Conservation (phyloP, 2,797 vertebrate genomes). For the Netta rufina region DNA sequence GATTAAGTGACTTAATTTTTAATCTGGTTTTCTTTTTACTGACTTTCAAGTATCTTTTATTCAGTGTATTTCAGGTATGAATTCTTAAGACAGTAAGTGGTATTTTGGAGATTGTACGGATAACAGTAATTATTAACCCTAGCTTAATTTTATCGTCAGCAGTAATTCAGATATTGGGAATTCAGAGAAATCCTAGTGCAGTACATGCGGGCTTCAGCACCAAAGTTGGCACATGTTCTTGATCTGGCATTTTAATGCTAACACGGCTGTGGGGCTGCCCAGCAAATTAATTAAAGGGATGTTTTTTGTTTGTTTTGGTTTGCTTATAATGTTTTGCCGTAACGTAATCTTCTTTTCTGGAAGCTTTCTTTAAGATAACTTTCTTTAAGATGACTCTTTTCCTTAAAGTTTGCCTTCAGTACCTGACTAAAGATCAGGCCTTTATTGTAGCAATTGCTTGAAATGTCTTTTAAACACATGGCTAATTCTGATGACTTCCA, state of each 20-base stretch:
- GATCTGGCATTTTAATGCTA: neutral
- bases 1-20: neutral
- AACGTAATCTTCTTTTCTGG: neutral
- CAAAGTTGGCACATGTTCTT: neutral
- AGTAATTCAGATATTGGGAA: neutral
- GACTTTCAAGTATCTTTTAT: neutral
- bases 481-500: neutral
- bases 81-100: neutral
- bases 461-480: neutral
- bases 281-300: neutral
- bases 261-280: neutral
- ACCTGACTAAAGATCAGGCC: neutral
- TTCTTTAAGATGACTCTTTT: neutral
- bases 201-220: neutral
- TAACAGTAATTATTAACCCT: neutral
- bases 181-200: neutral
- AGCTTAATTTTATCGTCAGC: neutral
- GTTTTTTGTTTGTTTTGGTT: neutral
- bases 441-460: neutral
- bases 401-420: neutral
- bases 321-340: neutral
- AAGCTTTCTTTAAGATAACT: neutral
- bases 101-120: neutral
- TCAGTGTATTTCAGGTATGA: neutral
- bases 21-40: neutral